Evolutionary conservation across 23 tunicate species (phyloP), one percentile per base, ranked within the genome.

Genomic region (Halocynthia aurantium): DNA sequence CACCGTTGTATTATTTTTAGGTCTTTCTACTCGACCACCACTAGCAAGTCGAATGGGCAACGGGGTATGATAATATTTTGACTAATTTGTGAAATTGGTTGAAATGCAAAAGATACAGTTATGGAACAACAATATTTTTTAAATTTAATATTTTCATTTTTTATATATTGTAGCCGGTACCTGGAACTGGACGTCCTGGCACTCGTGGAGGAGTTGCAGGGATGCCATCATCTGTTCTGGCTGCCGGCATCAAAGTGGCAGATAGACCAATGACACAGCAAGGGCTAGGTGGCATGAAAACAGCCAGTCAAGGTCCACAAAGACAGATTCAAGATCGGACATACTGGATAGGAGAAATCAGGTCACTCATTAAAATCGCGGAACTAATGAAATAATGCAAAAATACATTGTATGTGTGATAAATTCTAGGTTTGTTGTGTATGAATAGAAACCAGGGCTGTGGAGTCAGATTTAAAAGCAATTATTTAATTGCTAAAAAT

Each of bases 191-290:
- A 17, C 86, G 96, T n/a, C 96, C 96, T 58, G 88, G 88, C 5
- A 89, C 96, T 52, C 75, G 88, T 53, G 62, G 96, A 60, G 96
- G 96, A 10, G 85, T 80, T 69, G 82, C 77, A 22, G 76, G 81
- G 50, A 84, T 82, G 10, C 83, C 81, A 70, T 73, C 82, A n/a
- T 83, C 78, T 63, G 83, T 89, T 18, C 76, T 89, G 62, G 80
- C 85, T 51, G 76, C 79, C 74, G 96, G 96, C 6, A 89, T 89
- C 31, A 81, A 57, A 74, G 96, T 89, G 57, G 82, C 81, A 8
- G 96, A 89, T 70, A 85, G 98, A 57, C 98, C 98, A 61, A 92
- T 92, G 98, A 92, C 98, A 7, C 98, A 92, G 82, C 98, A 92
- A 80, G 98, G 98, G 44, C 67, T 92, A 55, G 75, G 98, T 58